Base-by-base conservation (phyloP, 2,797 vertebrate genomes). In the Schizothorax lantsangensis region DNA sequence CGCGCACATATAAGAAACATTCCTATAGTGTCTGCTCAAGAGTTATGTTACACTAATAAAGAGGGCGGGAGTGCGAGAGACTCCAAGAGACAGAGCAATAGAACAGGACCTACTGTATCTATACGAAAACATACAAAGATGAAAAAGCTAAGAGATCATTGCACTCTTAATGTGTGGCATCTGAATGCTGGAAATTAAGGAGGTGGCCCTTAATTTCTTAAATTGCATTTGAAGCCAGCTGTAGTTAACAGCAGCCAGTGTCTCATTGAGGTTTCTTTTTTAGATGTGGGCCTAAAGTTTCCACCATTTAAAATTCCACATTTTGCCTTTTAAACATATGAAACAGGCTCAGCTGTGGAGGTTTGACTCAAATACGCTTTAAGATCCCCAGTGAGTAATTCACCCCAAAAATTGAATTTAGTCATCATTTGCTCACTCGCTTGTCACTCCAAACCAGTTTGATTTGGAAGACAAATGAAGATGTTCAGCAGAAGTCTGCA, bases 271-370 rank as follows among this genome's bases (percentile, higher is more conserved):
- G 75, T 82, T 86, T 74, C 30, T 83, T 78, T 59, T 52, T 86
- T 73, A 88, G 83, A 90, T 83, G 84, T 74, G 79, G 68, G 57
- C 19, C 69, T 77, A 38, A 86, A 84, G 84, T 88, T 88, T 88
- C 86, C 86, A 79, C 71, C 79, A 79, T 87, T 90, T 90, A 84
- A 88, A 87, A 90, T 88, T 88, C 89, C 85, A 40, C 84, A 82
- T 30, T 72, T 77, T 66, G 52, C 33, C 88, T 86, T 87, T 85
- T 78, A 57, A 86, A 71, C 75, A 81, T 72, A 80, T 77, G 62
- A 84, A 83, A 38, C 79, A 21, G 36, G 47, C 73, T 86, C 40
- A 81, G 69, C 69, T 88, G 83, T 4, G 52, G 43, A 79, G 68
- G 59, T 75, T 49, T 87, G 62, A 57, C 47, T 87, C 43, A 66